A percentile compares a stretch with the other conserved stretches of the same genome.
Evolutionary conservation across 2,113 vertebrate species (phyloP).

Genomic region (Oriolus oriolus): DNA sequence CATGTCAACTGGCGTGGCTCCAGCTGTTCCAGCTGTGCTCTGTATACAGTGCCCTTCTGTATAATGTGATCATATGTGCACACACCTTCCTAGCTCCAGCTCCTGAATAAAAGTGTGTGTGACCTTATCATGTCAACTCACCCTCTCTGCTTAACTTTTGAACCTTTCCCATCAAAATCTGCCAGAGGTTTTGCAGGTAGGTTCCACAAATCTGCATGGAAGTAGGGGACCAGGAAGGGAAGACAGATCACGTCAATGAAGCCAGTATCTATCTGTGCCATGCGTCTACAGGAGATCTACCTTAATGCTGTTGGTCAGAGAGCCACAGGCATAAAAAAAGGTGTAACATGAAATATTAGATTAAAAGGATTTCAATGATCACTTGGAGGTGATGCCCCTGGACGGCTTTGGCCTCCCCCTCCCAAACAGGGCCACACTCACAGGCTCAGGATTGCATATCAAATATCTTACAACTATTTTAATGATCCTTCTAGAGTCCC

Average conservation of each 20-base stretch:
- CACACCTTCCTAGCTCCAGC: not conserved
- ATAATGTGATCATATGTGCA: not conserved
- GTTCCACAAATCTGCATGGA: not conserved
- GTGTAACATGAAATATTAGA: not conserved
- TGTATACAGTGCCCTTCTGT: not conserved
- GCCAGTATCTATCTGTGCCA: not conserved
- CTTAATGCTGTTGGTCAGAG: not conserved
- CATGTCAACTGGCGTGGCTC: not conserved
- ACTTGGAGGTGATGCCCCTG: not conserved
- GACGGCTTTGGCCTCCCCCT: fast-evolving
- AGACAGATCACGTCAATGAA: not conserved
- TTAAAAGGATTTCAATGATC: not conserved
- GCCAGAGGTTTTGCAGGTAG: not conserved
- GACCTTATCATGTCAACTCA: not conserved
- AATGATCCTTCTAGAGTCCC: not conserved
- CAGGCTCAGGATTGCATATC: not conserved
- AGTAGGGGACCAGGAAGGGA: not conserved
- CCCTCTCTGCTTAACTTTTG: not conserved
- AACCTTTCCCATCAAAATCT: not conserved
- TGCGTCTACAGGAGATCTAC: not conserved
- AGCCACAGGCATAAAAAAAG: not conserved
- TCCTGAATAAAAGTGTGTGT: not conserved
- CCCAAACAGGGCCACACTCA: not conserved
- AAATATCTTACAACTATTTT: not conserved
- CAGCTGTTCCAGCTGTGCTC: not conserved